phyloP scores from a whole-genome alignment of 2,797 vertebrate genomes.

The Remorina albescens region DNA sequence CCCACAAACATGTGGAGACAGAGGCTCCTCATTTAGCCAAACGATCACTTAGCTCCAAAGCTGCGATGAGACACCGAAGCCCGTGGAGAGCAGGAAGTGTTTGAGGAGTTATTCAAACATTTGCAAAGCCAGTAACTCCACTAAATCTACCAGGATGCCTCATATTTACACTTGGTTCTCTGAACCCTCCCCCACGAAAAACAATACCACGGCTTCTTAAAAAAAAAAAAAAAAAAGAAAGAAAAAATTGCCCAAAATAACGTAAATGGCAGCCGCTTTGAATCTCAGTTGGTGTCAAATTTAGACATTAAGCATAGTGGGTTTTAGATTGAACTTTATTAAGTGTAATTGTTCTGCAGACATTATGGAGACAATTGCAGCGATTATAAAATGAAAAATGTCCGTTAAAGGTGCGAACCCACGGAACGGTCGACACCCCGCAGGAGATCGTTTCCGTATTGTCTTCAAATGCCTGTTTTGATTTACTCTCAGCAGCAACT shows the following conservation, averaged over 20 bases:
- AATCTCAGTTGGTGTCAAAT: slow-evolving; percentile 67
- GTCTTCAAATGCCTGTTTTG: slow-evolving; percentile 27
- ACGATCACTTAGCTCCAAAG: slow-evolving; percentile 96
- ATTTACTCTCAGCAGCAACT: slow-evolving; percentile 32
- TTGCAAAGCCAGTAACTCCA: slow-evolving; percentile 97
- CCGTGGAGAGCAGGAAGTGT: slow-evolving; percentile 93
- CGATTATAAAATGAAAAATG: slow-evolving; percentile 41
- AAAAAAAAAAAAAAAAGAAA: slow-evolving; percentile 33
- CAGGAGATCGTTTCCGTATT: slow-evolving; percentile 22
- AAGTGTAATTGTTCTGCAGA: slow-evolving; percentile 61
- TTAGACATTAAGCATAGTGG: slow-evolving; percentile 57
- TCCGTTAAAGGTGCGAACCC: slow-evolving; percentile 54
- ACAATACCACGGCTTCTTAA: slow-evolving; percentile 61
- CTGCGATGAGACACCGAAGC: slow-evolving; percentile 91
- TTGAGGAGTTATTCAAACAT: slow-evolving; percentile 98
- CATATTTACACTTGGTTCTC: slow-evolving; percentile 79
- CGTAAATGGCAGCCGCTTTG: slow-evolving; percentile 61
- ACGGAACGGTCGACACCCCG: slow-evolving; percentile 24
- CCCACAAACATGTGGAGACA: slow-evolving; percentile 92
- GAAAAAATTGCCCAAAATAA: slow-evolving; percentile 56
- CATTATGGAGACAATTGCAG: slow-evolving; percentile 47
- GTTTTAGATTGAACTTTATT: slow-evolving; percentile 69
- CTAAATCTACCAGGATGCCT: slow-evolving; percentile 94
- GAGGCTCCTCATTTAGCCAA: slow-evolving; percentile 94
- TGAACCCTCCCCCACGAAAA: slow-evolving; percentile 56